Base-by-base conservation (phyloP, 1,140 invertebrate genomes). In the Akabosia matsudoensis region DNA sequence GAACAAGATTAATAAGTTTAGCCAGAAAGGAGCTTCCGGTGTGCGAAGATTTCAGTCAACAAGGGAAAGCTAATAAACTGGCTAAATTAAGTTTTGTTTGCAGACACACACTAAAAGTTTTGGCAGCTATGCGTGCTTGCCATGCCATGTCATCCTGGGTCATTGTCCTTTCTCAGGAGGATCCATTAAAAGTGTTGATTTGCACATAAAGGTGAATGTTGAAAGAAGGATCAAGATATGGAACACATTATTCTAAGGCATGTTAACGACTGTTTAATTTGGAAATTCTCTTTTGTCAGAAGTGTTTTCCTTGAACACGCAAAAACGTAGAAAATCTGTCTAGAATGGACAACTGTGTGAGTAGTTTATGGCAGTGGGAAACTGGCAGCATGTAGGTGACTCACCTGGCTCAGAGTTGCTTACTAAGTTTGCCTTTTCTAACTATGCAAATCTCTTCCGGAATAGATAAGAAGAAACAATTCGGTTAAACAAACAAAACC, bases 381-480 rank as follows among this genome's bases (percentile, higher is more conserved):
- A 45, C 37, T 18, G 37, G 18, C 37, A 18, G 7, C 7, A 45
- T 18, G 37, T 45, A 18, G 37, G 37, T 45, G 37, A 45, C 37
- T 45, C 37, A 45, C 37, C 37, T 45, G 37, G 18, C 37, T 45
- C 37, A 45, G 37, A 18, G 37, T 10, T 45, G 37, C n/a, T n/a
- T n/a, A n/a, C n/a, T 45, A 45, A 18, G 37, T 45, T 10, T 45
- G 37, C 37, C 18, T 45, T 45, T 45, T 45, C 18, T 45, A 45
- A 18, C 54, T 61, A 61, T 14, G 24, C 54, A 61, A 61, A 67
- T 67, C 61, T 67, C 61, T 67, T 67, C 61, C 61, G 61, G 61
- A 30, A 16, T 30, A 7, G 61, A 67, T 67, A 67, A 67, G 10
- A 22, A 61, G 45, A 61, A 61, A 24, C 14, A 61, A 61, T 22